phyloP scores from a whole-genome alignment of 2,888 invertebrate genomes.

The Octodonta nipae region DNA sequence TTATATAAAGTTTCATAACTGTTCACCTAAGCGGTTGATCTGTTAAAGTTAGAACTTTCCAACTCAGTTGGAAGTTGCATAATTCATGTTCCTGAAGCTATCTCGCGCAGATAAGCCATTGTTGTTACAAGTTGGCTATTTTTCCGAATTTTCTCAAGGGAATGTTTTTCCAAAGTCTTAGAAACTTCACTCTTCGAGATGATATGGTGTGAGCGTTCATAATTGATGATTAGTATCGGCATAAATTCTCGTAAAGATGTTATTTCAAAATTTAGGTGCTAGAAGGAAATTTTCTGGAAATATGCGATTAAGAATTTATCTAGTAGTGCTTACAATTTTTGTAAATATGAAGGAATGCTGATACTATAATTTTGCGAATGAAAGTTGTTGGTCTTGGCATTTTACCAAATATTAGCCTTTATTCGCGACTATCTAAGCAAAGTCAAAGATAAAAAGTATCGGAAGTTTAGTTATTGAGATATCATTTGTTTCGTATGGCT shows the following conservation, averaged over 20 bases:
- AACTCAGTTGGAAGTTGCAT: constrained; percentile 25
- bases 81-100: constrained; percentile 28
- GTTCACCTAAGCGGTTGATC: constrained; percentile 18
- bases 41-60: constrained; percentile 19
- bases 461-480: too few species aligned
- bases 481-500: too few species aligned
- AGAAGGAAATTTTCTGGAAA: too few species aligned
- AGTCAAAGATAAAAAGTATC: neutral
- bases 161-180: constrained; percentile 17
- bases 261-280: too few species aligned
- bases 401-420: neutral
- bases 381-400: too few species aligned
- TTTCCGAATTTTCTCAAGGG: constrained; percentile 18
- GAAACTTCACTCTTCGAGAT: neutral
- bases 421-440: neutral
- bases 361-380: too few species aligned
- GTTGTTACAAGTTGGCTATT: constrained; percentile 27
- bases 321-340: too few species aligned
- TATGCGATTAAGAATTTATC: too few species aligned
- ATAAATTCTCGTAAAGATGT: too few species aligned
- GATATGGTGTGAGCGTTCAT: neutral
- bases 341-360: too few species aligned
- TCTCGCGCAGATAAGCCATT: constrained; percentile 28
- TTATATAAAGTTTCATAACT: constrained; percentile 11
- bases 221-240: too few species aligned